Evolutionary conservation across 2,888 invertebrate species (phyloP).

Genomic region (Balanococcus diminutus): DNA sequence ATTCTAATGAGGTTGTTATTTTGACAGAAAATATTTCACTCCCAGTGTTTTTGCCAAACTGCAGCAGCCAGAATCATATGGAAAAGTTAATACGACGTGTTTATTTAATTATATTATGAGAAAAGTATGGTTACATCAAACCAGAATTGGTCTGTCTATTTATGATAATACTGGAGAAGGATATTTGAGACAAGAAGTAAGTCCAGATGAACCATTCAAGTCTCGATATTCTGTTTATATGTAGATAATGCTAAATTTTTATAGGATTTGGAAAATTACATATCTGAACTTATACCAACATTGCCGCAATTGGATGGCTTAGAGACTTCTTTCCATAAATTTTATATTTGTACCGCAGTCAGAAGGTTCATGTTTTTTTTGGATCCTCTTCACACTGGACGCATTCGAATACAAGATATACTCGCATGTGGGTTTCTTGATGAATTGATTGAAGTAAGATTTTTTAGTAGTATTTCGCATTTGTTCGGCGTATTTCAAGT

Average conservation of each 20-base stretch:
- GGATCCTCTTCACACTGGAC: conserved; percentile 84
- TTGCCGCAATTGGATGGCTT: conserved; percentile 87
- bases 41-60: conserved; percentile 86
- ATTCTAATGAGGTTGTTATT: conserved; percentile 47
- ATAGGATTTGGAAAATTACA: conserved; percentile 93
- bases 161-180: conserved; percentile 94
- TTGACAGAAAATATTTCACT: conserved; percentile 76
- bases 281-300: conserved; percentile 90
- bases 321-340: conserved; percentile 91
- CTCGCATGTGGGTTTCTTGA: conserved; percentile 90
- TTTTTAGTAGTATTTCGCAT: background rate
- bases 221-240: background rate
- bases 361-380: conserved; percentile 95
- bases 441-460: conserved; percentile 79
- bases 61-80: conserved; percentile 83
- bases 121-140: conserved; percentile 93
- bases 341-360: conserved; percentile 95
- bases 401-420: conserved; percentile 89
- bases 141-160: conserved; percentile 87
- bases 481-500: background rate
- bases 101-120: conserved; percentile 95
- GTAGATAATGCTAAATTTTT: conserved; percentile 59
- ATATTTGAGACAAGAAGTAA: conserved; percentile 81
- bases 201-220: too few species aligned
- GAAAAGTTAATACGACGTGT: conserved; percentile 84